phyloP scores from a whole-genome alignment of 2,113 vertebrate genomes.

The Microcebus jonahi region DNA sequence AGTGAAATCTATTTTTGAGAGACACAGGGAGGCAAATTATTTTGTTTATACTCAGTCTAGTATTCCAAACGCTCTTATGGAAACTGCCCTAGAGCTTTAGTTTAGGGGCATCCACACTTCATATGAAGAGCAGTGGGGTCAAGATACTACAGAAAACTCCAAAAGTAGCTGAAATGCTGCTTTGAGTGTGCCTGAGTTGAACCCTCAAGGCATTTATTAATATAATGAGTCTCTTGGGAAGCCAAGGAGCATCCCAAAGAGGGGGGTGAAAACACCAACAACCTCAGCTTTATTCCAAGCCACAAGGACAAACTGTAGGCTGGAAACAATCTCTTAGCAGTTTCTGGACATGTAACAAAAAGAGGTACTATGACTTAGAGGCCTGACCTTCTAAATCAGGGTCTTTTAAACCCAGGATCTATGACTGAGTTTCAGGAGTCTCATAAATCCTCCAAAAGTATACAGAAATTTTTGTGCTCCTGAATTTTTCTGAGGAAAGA shows the following conservation, averaged over 20 bases:
- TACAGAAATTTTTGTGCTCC: not conserved
- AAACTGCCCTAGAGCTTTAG: not conserved
- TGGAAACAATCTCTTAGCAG: slow-evolving; percentile 33
- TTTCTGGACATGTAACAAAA: not conserved
- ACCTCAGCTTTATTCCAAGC: slow-evolving; percentile 16
- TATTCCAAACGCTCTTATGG: not conserved
- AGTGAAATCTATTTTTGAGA: slow-evolving; percentile 26
- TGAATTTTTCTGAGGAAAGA: slow-evolving; percentile 45
- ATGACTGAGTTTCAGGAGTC: not conserved
- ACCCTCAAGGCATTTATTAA: slow-evolving; percentile 17
- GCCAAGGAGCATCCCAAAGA: not conserved
- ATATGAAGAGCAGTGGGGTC: not conserved
- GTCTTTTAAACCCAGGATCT: slow-evolving; percentile 13
- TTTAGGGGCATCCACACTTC: not conserved
- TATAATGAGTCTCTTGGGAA: slow-evolving; percentile 51
- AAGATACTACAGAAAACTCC: not conserved
- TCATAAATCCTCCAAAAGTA: not conserved
- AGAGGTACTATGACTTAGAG: not conserved
- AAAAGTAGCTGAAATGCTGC: slow-evolving; percentile 13
- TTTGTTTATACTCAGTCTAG: not conserved
- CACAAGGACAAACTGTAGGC: slow-evolving; percentile 27
- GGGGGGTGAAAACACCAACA: not conserved
- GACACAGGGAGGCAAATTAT: not conserved
- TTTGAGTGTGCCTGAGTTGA: not conserved
- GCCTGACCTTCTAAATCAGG: not conserved